Percentiles rank a stretch among this genome's conserved stretches.
Conservation (phyloP, 2,797 vertebrate genomes). For the Propithecus deckenii region DNA sequence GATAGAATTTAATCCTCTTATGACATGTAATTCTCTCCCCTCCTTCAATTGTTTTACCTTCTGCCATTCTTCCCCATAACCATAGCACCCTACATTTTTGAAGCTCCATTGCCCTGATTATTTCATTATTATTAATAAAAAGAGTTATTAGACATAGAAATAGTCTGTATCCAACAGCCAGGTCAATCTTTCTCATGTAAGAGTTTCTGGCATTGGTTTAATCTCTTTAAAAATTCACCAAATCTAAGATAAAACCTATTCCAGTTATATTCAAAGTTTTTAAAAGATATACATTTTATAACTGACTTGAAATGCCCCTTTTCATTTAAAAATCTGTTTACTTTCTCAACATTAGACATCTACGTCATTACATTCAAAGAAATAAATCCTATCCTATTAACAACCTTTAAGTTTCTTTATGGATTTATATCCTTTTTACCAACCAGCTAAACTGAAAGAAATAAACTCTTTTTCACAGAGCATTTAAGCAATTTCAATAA, state of each 20-base stretch:
- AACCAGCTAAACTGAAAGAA: background rate
- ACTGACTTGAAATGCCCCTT: background rate
- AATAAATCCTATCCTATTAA: background rate
- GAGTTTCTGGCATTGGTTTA: background rate
- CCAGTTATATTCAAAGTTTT: background rate
- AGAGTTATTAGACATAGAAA: background rate
- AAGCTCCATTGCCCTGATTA: background rate
- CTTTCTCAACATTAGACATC: background rate
- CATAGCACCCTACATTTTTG: background rate
- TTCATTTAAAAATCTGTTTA: background rate
- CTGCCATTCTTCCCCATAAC: background rate
- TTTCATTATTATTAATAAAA: background rate
- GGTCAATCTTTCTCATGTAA: background rate
- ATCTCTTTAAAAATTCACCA: background rate
- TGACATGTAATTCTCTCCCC: background rate
- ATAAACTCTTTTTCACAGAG: background rate
- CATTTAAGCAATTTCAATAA: background rate
- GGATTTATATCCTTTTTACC: background rate
- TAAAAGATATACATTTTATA: background rate
- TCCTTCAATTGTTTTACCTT: background rate
- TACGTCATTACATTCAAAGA: background rate
- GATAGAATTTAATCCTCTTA: background rate
- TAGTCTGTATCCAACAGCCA: background rate
- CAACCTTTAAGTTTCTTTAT: background rate
- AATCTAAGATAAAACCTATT: background rate